Conservation (phyloP, 2,888 invertebrate species). For the Philonicus albiceps region DNA sequence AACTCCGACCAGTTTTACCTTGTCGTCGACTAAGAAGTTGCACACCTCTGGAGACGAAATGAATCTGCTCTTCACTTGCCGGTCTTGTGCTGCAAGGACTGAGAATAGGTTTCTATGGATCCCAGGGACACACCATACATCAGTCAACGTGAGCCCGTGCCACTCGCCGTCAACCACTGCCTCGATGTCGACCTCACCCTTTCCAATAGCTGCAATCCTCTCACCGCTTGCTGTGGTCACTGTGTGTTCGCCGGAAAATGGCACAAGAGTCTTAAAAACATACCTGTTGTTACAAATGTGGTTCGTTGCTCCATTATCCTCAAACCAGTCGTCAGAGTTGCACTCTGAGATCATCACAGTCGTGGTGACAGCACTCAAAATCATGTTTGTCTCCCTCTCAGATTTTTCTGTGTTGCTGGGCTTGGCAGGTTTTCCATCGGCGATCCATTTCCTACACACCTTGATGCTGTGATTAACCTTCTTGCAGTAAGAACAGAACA, state of each 20-base stretch:
- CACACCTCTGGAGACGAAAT: conserved; percentile 47
- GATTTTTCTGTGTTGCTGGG: neutral
- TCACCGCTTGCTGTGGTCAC: conserved; percentile 47
- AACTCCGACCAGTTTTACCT: conserved; percentile 33
- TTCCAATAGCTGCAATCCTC: conserved; percentile 46
- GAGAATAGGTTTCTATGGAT: conserved; percentile 52
- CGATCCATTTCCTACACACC: conserved; percentile 45
- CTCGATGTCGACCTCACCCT: conserved; percentile 47
- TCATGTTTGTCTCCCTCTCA: neutral
- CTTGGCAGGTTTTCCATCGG: conserved; percentile 44
- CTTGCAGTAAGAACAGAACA: conserved; percentile 46
- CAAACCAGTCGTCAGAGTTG: no score
- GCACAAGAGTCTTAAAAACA: no score
- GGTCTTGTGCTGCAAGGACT: conserved; percentile 51
- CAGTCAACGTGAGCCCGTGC: conserved; percentile 47
- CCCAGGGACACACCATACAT: conserved; percentile 53
- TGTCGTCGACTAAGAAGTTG: conserved; percentile 45
- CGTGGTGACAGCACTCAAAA: no score
- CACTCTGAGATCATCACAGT: no score
- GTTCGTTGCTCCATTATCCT: no score
- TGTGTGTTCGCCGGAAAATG: no score
- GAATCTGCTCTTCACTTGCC: conserved; percentile 14
- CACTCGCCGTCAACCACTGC: conserved; percentile 44
- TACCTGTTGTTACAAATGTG: no score
- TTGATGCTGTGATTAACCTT: conserved; percentile 44